phyloP scores from a whole-genome alignment of 2,113 vertebrate genomes.

The Centrocercus urophasianus region DNA sequence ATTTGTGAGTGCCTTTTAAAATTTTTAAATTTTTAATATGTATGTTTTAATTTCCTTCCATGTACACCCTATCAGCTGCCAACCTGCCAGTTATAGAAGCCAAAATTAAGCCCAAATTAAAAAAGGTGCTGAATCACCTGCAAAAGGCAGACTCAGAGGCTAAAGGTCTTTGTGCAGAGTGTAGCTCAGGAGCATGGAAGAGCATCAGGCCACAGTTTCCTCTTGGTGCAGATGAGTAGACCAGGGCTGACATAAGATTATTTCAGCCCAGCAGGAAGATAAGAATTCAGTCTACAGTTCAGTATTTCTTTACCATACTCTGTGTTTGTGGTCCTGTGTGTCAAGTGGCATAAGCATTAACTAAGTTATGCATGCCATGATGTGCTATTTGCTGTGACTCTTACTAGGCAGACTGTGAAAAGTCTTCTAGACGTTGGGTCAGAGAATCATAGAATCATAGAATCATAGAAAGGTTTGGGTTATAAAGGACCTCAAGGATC shows the following conservation, averaged over 20 bases:
- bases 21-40: too few relatives aligned
- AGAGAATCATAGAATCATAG: too few relatives aligned
- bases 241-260: accelerated
- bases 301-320: neutral
- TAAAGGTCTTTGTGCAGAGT: neutral
- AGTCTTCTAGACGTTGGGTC: accelerated
- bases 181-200: accelerated
- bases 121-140: accelerated
- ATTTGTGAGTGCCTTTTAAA: neutral
- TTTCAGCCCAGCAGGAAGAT: accelerated
- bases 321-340: neutral
- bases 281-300: neutral
- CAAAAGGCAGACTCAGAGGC: accelerated
- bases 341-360: accelerated
- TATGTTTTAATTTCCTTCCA: neutral
- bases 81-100: neutral
- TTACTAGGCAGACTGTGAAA: accelerated
- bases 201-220: accelerated
- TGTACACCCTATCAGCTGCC: neutral
- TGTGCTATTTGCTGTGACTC: accelerated
- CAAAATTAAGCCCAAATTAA: accelerated
- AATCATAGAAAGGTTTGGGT: too few relatives aligned
- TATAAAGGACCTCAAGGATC: too few relatives aligned
- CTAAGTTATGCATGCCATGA: neutral
- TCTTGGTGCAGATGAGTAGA: accelerated